A percentile compares a stretch with the other conserved stretches of the same genome.
These are phyloP conservation scores for Popillia japonica DNA, from an alignment of 1,140 invertebrate genomes.

Conservation along the genomic window DNA sequence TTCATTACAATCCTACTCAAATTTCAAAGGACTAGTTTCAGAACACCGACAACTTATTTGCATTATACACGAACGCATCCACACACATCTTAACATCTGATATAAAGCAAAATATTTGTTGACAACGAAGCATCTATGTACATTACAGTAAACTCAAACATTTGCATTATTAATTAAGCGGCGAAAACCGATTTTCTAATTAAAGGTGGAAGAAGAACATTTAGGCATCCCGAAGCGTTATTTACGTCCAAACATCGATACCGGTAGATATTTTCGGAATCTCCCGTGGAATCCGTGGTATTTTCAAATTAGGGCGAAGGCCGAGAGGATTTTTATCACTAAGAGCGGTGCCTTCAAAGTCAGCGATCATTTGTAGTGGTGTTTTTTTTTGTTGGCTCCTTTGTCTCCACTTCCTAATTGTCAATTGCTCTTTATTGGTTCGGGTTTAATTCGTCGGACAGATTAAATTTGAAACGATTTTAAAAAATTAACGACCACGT, in stretches of 20 bases:
- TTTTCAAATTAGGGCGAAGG: slow-evolving; percentile 36
- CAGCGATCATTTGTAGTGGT: slow-evolving; percentile 23
- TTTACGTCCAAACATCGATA: slow-evolving; percentile 18
- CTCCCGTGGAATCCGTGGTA: neutral
- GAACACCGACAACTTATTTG: neutral
- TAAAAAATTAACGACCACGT: slow-evolving; percentile 27
- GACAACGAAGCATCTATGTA: neutral
- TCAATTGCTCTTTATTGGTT: slow-evolving; percentile 37
- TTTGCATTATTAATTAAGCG: slow-evolving; percentile 26
- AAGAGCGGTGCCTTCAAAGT: slow-evolving; percentile 18
- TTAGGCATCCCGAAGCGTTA: slow-evolving; percentile 16
- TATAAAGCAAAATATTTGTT: neutral
- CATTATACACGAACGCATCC: neutral
- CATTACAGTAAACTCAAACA: neutral
- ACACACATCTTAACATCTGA: neutral
- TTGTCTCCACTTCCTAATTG: slow-evolving; percentile 36
- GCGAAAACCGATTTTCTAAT: neutral
- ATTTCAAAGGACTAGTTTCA: neutral
- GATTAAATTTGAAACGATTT: slow-evolving; percentile 26
- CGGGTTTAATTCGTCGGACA: slow-evolving; percentile 10
- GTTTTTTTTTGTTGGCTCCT: slow-evolving; percentile 14
- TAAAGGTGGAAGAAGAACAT: neutral
- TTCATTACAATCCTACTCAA: neutral
- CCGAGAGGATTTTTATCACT: slow-evolving; percentile 24
- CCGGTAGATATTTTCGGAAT: slow-evolving; percentile 27